Conservation (phyloP, 1,140 invertebrate genomes). For the Formica selysi region DNA sequence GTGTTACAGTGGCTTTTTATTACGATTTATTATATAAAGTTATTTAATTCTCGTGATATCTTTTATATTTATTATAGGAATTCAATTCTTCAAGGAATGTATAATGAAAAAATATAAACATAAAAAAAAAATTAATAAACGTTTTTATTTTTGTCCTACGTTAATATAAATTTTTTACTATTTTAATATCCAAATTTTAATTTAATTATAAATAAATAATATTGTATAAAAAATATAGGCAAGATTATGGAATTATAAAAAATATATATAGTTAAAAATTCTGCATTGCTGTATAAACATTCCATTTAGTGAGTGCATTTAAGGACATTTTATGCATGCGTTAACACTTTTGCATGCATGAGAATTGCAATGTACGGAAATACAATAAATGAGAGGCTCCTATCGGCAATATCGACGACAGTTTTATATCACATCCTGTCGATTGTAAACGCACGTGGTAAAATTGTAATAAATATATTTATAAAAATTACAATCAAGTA, state of each 20-base stretch:
- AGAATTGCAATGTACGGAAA: slow-evolving; percentile 25
- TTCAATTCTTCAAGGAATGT: not conserved
- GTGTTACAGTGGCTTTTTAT: not conserved
- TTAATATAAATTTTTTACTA: not conserved
- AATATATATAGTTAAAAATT: not conserved
- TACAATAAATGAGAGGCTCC: slow-evolving; percentile 30
- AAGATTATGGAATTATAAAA: not conserved
- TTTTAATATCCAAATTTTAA: not conserved
- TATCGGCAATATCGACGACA: slow-evolving; percentile 7
- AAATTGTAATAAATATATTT: slow-evolving; percentile 34
- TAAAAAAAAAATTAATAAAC: too few relatives aligned
- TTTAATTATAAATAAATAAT: not conserved
- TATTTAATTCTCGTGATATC: not conserved
- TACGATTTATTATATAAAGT: slow-evolving; percentile 29
- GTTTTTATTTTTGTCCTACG: not conserved
- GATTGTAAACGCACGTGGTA: slow-evolving; percentile 32
- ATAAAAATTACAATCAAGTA: slow-evolving; percentile 20
- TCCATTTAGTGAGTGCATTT: slow-evolving; percentile 24
- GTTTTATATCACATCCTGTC: slow-evolving; percentile 24
- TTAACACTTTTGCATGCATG: slow-evolving; percentile 9
- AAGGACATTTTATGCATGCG: slow-evolving; percentile 9
- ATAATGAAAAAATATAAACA: not conserved
- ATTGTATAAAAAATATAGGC: not conserved
- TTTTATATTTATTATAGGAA: slow-evolving; percentile 29
- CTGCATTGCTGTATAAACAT: slow-evolving; percentile 17